Conservation (phyloP, 2,888 invertebrate species). For the Apotomis turbidana region DNA sequence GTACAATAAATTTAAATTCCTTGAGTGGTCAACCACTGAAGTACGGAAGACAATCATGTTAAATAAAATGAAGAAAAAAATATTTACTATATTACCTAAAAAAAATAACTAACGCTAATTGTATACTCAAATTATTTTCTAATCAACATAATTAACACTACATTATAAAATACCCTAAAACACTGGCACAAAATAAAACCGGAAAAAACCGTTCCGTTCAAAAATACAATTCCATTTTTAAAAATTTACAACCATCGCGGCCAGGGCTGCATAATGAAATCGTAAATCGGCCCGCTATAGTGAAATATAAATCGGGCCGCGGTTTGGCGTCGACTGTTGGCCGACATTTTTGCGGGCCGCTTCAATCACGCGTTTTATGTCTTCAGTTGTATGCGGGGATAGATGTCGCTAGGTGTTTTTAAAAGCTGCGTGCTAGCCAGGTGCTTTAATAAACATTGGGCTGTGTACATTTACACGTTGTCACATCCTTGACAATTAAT, state of each 20-base stretch:
- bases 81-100: too few species aligned
- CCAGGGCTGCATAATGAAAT: constrained; percentile 65
- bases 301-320: constrained; percentile 71
- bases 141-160: too few species aligned
- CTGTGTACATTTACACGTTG: too few species aligned
- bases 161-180: constrained; percentile 8
- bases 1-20: background rate
- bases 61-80: background rate
- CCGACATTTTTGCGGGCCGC: constrained; percentile 74
- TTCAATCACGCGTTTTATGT: constrained; percentile 69
- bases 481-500: too few species aligned
- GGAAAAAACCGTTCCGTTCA: constrained; percentile 18
- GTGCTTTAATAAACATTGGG: too few species aligned
- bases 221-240: constrained; percentile 40
- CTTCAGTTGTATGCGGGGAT: constrained; percentile 33
- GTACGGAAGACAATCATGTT: background rate
- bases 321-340: constrained; percentile 74
- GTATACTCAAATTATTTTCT: too few species aligned
- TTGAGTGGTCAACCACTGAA: background rate
- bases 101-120: too few species aligned
- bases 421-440: too few species aligned
- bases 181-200: constrained; percentile 24
- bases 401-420: constrained; percentile 23
- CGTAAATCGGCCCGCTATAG: constrained; percentile 71
- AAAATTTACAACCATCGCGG: constrained; percentile 43